Conservation (phyloP, 2,797 vertebrate species). For the Spizella passerina region DNA sequence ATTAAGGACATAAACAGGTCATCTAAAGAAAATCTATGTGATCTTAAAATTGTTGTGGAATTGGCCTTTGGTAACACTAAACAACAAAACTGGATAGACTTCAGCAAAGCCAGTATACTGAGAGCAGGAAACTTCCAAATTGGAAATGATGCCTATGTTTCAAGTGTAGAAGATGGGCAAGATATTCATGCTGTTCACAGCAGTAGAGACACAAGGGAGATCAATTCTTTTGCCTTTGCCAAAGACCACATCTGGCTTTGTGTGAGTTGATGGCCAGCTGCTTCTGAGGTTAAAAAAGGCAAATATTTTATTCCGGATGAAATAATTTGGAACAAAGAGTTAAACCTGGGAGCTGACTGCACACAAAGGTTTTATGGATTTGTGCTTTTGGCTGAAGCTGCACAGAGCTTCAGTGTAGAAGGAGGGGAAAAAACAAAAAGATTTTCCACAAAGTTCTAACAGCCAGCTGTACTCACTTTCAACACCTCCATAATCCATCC, state of each 20-base stretch:
- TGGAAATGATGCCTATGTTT: neutral
- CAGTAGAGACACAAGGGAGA: neutral
- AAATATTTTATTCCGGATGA: neutral
- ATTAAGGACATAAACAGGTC: neutral
- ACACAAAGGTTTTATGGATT: neutral
- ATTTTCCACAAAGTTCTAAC: neutral
- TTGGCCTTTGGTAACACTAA: neutral
- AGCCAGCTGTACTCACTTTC: neutral
- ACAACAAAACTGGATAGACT: neutral
- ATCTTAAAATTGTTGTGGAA: neutral
- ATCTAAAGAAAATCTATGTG: neutral
- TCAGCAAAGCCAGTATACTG: neutral
- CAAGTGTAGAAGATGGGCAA: neutral
- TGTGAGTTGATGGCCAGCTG: neutral
- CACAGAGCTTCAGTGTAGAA: neutral
- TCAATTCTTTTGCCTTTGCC: neutral
- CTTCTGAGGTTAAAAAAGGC: neutral
- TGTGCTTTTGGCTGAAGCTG: neutral
- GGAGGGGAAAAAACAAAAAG: rapidly evolving
- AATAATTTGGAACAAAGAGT: neutral
- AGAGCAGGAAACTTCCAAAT: neutral
- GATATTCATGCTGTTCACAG: neutral
- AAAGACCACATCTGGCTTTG: neutral
- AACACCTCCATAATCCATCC: neutral
- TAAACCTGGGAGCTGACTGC: neutral